These are phyloP conservation scores for Dolichoris vasculosae DNA, from an alignment of 1,140 invertebrate genomes.

Conservation along the genomic window DNA sequence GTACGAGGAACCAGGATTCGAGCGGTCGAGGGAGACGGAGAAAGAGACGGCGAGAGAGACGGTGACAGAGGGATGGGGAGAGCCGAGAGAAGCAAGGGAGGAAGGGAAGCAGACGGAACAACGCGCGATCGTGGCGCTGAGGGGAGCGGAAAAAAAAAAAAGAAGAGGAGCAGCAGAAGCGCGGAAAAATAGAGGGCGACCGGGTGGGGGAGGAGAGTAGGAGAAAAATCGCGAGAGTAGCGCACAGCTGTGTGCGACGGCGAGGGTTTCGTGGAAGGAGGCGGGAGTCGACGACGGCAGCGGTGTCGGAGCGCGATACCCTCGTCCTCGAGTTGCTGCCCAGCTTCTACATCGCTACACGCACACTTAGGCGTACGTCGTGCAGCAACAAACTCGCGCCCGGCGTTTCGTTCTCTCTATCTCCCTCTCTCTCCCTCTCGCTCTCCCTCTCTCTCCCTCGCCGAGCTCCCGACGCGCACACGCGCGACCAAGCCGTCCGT, in stretches of 20 bases:
- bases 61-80: neutral
- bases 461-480: too few relatives aligned
- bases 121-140: neutral
- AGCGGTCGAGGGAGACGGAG: neutral
- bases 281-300: too few relatives aligned
- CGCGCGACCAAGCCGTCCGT: too few relatives aligned
- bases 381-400: slow-evolving; percentile 44
- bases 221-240: slow-evolving; percentile 19
- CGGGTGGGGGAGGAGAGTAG: neutral
- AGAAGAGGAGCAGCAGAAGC: neutral
- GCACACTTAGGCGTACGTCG: neutral
- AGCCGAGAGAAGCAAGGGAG: too few relatives aligned
- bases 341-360: too few relatives aligned
- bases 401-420: neutral
- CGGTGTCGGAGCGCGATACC: too few relatives aligned
- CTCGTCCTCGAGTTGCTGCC: too few relatives aligned
- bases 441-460: neutral
- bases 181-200: slow-evolving; percentile 3
- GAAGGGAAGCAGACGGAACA: neutral
- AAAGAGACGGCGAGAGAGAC: slow-evolving; percentile 9
- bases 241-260: slow-evolving; percentile 40
- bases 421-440: neutral
- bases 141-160: neutral
- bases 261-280: neutral
- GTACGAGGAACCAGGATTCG: too few relatives aligned